These are phyloP conservation scores for Pyrrhia umbra DNA, from an alignment of 2,888 invertebrate species.

Conservation along the genomic window DNA sequence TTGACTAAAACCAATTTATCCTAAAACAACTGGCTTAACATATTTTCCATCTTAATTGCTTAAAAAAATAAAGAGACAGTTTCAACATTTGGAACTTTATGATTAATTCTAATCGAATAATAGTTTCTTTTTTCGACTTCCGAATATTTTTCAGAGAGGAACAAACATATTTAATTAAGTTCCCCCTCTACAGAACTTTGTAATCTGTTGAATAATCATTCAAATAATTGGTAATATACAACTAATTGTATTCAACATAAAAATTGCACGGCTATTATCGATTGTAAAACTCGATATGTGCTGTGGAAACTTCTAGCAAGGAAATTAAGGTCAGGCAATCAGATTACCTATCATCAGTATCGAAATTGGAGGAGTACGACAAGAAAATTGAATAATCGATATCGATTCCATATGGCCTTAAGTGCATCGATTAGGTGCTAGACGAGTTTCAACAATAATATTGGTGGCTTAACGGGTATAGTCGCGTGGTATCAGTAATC, in stretches of 20 bases:
- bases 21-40: too few species aligned
- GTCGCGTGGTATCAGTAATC: background rate
- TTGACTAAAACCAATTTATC: background rate
- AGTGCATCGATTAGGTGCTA: conserved; percentile 33
- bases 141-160: too few species aligned
- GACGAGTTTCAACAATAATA: conserved; percentile 6
- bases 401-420: conserved; percentile 28
- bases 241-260: conserved; percentile 3
- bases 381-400: conserved; percentile 48
- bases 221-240: too few species aligned
- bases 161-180: too few species aligned
- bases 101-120: too few species aligned
- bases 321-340: conserved; percentile 14
- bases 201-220: too few species aligned
- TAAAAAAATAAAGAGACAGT: too few species aligned
- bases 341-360: conserved; percentile 20
- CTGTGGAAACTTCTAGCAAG: conserved; percentile 4
- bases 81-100: too few species aligned
- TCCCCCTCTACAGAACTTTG: too few species aligned
- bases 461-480: conserved; percentile 8
- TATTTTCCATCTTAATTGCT: too few species aligned
- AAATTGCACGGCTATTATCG: background rate
- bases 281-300: background rate
- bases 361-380: conserved; percentile 34
- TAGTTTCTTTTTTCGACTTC: too few species aligned